phyloP scores from a whole-genome alignment of 2,113 vertebrate species.

The Dipodomys ordii region DNA sequence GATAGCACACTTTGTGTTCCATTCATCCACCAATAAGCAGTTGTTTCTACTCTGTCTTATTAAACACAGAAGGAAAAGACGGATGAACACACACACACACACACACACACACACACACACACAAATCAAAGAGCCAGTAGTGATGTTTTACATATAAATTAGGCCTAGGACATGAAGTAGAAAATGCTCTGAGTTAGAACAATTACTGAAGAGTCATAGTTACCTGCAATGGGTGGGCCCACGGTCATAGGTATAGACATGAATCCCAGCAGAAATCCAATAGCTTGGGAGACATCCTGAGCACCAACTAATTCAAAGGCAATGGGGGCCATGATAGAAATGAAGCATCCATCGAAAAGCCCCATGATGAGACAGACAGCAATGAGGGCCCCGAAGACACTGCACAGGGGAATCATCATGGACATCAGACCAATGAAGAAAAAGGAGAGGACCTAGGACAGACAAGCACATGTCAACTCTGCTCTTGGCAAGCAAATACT shows the following conservation, averaged over 20 bases:
- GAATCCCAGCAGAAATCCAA: slow-evolving; percentile 96
- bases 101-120: not conserved
- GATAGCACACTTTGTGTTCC: not conserved
- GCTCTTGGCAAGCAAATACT: not conserved
- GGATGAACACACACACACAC: not conserved
- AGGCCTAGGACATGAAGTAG: not conserved
- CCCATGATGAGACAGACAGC: slow-evolving; percentile 98
- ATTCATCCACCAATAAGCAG: not conserved
- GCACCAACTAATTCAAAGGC: slow-evolving; percentile 96
- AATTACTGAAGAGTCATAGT: slow-evolving; percentile 48
- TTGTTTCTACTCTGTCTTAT: not conserved
- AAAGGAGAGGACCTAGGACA: slow-evolving; percentile 93
- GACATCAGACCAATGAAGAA: slow-evolving; percentile 97
- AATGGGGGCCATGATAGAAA: slow-evolving; percentile 98
- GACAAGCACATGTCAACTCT: slow-evolving; percentile 43
- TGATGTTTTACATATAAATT: not conserved
- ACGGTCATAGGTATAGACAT: slow-evolving; percentile 98
- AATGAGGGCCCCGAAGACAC: slow-evolving; percentile 92
- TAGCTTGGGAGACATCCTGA: slow-evolving; percentile 95
- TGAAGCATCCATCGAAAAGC: slow-evolving; percentile 98
- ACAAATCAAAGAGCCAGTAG: not conserved
- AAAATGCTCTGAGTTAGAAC: slow-evolving; percentile 6
- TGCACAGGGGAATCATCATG: slow-evolving; percentile 97
- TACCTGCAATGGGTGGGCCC: slow-evolving; percentile 98
- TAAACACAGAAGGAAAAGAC: slow-evolving; percentile 4